Percentiles rank a stretch among this genome's conserved stretches.
phyloP scores from a whole-genome alignment of 2,797 vertebrate genomes.

The Glyptemys insculpta region DNA sequence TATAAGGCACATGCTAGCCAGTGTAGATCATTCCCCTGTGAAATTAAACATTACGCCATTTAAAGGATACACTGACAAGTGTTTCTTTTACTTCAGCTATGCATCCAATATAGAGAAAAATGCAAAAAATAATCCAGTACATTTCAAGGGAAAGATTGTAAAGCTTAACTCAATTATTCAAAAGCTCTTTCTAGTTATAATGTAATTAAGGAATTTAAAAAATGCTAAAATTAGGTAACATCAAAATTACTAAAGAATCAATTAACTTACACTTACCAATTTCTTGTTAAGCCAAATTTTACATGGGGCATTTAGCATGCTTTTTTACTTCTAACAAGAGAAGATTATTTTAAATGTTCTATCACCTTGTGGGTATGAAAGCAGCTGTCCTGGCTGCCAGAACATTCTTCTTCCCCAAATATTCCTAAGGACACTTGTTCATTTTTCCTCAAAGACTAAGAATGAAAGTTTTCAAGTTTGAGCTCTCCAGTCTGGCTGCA shows the following conservation, averaged over 20 bases:
- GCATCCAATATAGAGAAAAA: accelerated
- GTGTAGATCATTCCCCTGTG: conserved; percentile 92
- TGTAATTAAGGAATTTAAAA: neutral
- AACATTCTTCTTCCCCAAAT: neutral
- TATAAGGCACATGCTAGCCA: conserved; percentile 96
- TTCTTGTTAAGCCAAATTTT: neutral
- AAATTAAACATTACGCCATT: conserved; percentile 30
- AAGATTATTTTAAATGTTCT: neutral
- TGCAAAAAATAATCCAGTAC: accelerated
- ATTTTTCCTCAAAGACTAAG: neutral
- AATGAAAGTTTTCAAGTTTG: neutral
- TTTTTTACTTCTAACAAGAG: neutral
- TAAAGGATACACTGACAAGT: neutral
- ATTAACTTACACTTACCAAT: too few relatives aligned
- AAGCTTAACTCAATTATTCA: neutral
- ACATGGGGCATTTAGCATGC: accelerated
- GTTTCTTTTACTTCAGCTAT: accelerated
- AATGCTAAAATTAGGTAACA: neutral
- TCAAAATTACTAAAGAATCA: neutral
- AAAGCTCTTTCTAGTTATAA: neutral
- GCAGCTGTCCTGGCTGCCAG: neutral
- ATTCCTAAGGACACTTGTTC: neutral
- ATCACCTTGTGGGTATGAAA: accelerated
- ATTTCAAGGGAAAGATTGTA: neutral
- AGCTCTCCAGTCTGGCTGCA: neutral